phyloP scores from a whole-genome alignment of 1,140 invertebrate genomes.

The Apocrypta bakeri region DNA sequence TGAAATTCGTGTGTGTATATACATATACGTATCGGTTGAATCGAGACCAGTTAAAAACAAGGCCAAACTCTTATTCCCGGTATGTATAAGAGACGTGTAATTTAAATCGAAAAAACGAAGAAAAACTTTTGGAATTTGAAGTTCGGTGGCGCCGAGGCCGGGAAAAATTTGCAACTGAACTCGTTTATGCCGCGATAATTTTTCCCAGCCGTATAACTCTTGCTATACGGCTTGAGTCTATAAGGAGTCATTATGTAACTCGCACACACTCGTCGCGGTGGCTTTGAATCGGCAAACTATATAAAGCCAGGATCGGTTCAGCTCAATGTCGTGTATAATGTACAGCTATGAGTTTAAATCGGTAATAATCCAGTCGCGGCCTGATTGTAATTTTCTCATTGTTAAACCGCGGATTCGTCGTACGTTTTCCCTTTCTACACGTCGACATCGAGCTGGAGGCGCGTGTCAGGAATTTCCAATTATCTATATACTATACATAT shows the following conservation, averaged over 20 bases:
- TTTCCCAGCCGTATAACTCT: too few species aligned
- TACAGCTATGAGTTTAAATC: too few species aligned
- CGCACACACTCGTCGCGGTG: background rate
- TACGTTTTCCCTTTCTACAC: background rate
- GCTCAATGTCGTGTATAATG: background rate
- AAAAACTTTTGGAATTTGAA: too few species aligned
- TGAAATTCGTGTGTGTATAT: background rate
- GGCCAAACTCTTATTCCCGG: background rate
- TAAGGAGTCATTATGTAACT: background rate
- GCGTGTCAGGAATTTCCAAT: background rate
- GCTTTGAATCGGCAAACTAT: background rate
- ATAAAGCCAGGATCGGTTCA: background rate
- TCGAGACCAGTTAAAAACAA: too few species aligned
- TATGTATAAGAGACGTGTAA: background rate
- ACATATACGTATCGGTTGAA: too few species aligned
- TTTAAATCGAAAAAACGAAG: background rate
- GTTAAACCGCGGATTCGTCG: background rate
- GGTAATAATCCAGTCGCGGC: background rate
- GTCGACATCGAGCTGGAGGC: background rate
- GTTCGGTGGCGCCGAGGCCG: too few species aligned
- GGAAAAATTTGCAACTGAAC: too few species aligned
- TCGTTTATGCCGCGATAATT: too few species aligned
- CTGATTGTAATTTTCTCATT: constrained; percentile 1
- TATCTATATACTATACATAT: background rate
- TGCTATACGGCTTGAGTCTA: too few species aligned